phyloP scores from a whole-genome alignment of 2,113 vertebrate species.

The Petrocephalus zakoni region DNA sequence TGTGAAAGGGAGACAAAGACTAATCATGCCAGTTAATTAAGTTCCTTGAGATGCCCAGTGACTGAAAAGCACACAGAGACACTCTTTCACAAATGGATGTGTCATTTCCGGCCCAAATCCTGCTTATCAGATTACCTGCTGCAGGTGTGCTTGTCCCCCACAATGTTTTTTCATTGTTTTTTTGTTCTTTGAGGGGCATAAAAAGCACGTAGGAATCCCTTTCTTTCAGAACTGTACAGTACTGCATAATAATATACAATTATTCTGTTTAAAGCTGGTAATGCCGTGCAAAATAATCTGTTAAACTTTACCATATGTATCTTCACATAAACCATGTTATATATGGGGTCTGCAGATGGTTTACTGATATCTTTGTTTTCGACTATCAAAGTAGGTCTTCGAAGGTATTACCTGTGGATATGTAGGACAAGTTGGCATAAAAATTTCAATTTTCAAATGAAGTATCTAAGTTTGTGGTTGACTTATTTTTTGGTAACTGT shows the following conservation, averaged over 20 bases:
- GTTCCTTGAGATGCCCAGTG: not conserved
- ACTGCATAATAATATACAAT: not conserved
- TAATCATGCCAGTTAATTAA: not conserved
- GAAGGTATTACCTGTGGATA: not conserved
- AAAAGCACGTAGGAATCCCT: not conserved
- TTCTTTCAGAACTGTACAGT: not conserved
- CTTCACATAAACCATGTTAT: not conserved
- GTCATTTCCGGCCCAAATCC: not conserved
- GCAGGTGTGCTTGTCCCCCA: not conserved
- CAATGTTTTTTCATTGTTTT: not conserved
- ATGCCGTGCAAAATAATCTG: not conserved
- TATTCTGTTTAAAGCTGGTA: not conserved
- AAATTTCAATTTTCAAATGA: not conserved
- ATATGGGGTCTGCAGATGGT: not conserved
- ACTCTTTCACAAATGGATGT: not conserved
- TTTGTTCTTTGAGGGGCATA: not conserved
- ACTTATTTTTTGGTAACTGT: not conserved
- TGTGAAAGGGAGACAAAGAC: not conserved
- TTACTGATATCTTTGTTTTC: not conserved
- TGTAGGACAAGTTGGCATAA: no score
- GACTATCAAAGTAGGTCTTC: not conserved
- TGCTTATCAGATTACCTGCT: not conserved
- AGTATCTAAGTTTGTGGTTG: not conserved
- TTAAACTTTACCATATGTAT: not conserved
- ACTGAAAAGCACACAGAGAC: not conserved